Evolutionary conservation across 2,888 invertebrate species (phyloP), one percentile per base, ranked within the genome.

Genomic region (Caenorhabditis sp.): DNA sequence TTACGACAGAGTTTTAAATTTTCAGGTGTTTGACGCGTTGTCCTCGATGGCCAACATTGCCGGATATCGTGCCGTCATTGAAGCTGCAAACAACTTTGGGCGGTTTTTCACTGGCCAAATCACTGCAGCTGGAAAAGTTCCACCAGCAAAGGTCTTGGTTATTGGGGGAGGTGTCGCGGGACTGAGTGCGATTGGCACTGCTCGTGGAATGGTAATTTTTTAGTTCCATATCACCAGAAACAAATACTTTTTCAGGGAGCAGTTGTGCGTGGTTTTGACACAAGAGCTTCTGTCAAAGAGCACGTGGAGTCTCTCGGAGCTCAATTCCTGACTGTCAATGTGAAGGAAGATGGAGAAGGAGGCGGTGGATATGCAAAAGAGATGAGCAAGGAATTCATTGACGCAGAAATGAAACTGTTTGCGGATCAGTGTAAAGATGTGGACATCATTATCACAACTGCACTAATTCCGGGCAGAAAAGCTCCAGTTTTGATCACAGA

Each of bases 151-250:
- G 92, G 95, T 96, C 86, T 93, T 96, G 85, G 95, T 96, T 44
- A 95, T 96, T 87, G 96, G 96, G 82, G 96, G 96, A 61, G 96
- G 96, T 65, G 96, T 96, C 56, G 96, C 96, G 51, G 96, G 96
- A 56, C 93, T 96, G 85, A 95, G 96, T 32, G 96, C 96, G 28
- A 95, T 95, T 65, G 96, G 95, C 28, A 95, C 96, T 90, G 96
- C 96, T 51, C 89, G 95, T 94, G 94, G 95, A 92, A 95, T 96
- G 95, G 88, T 89, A 71, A n/a, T n/a, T n/a, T n/a, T n/a, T n/a
- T n/a, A n/a, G n/a, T n/a, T n/a, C n/a, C n/a, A n/a, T n/a, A n/a
- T n/a, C n/a, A n/a, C n/a, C n/a, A n/a, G n/a, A n/a, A n/a, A n/a
- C n/a, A n/a, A n/a, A n/a, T n/a, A n/a, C n/a, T n/a, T 6, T 76